Evolutionary conservation across 2,888 invertebrate species (phyloP).

Genomic region (Oxystoma pomonae): DNA sequence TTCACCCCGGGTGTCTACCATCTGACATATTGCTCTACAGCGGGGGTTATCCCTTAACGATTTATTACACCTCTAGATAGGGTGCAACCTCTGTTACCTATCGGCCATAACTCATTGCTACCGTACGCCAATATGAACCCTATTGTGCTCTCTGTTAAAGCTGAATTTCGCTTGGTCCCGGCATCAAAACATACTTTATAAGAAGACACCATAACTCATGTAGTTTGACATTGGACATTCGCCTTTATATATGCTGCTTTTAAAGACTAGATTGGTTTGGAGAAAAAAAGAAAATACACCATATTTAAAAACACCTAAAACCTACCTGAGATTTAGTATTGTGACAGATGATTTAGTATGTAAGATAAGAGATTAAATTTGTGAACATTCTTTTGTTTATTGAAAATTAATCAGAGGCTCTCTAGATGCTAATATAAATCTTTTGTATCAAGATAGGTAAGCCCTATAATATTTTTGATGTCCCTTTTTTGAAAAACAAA

Average conservation of each 20-base stretch:
- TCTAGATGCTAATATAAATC: too few relatives aligned
- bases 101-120: background rate
- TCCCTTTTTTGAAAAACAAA: too few relatives aligned
- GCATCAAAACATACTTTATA: background rate
- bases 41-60: constrained; percentile 38
- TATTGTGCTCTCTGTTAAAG: background rate
- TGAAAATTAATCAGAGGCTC: background rate
- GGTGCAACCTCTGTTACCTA: constrained; percentile 30
- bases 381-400: background rate
- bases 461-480: too few relatives aligned
- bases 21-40: constrained; percentile 43
- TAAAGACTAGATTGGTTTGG: background rate
- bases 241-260: background rate
- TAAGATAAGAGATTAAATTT: background rate
- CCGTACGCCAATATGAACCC: background rate
- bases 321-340: background rate
- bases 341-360: background rate
- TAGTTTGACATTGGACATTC: background rate
- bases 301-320: background rate
- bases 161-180: background rate
- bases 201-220: background rate
- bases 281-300: background rate
- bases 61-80: constrained; percentile 40
- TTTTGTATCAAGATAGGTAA: too few relatives aligned
- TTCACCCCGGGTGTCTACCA: constrained; percentile 43